Evolutionary conservation across 2,888 invertebrate genomes (phyloP), one percentile per base, ranked within the genome.

Genomic region (Cecidostiba fungosa): DNA sequence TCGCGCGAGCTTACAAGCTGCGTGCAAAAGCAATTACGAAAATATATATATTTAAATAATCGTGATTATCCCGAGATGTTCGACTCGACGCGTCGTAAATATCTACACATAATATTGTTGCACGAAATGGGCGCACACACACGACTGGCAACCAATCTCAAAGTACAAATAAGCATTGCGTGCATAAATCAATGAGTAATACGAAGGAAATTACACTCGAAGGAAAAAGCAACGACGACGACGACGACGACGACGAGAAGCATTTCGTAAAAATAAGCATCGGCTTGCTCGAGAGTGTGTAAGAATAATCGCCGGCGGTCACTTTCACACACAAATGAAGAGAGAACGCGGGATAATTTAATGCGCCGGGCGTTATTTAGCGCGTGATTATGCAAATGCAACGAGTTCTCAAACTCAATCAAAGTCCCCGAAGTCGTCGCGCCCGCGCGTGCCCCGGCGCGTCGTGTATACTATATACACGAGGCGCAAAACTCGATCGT

Each of bases 331-430:
- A 69, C 26, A 78, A 66, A 78, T 78, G 76, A 76, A 36, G n/a
- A 39, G 26, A 77, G 43, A 47, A 16, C 36, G 23, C 50, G 26
- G 14, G 50, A 82, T 85, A 82, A 85, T 82, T 82, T 82, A 73
- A 82, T 73, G 59, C 77, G 79, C 70, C 76, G 3, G 77, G 29
- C 74, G 74, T 82, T 82, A 82, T 82, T 85, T 82, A 79, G 82
- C 69, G n/a, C 62, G 29, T n/a, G 76, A 79, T 83, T 86, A 86
- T 86, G 86, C 76, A 86, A 86, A 86, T 86, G 72, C 39, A 72
- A 86, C 72, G 83, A 86, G 80, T 86, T 86, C 83, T 86, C 83
- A 80, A 86, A 86, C 86, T 86, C 86, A 86, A 86, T 86, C 86
- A 86, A 86, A 86, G 80, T 83, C 77, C 23, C 54, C 47, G 72